Base-by-base conservation (phyloP, 35 echinoderm and acorn worm genomes). In the Chiridota heheva region DNA sequence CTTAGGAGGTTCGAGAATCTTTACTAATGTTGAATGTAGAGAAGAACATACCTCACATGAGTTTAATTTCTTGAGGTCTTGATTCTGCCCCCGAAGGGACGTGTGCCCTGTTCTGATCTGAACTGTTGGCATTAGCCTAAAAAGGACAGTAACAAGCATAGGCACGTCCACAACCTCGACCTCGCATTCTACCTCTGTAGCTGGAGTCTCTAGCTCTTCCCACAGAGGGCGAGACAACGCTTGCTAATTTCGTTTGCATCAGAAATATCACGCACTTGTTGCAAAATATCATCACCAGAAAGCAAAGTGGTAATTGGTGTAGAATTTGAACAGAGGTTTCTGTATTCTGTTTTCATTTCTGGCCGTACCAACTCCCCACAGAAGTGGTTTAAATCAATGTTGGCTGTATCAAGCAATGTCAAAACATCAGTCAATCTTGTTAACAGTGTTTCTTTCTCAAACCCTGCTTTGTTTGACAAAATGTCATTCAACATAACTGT, bases 251-350 rank as follows among this genome's bases (percentile, higher is more conserved):
- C 47, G 58, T 82, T 67, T 36, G 59, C 60, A 7, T 82, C 78
- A 16, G 42, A 25, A 48, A 67, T 83, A 62, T 58, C 81, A 26
- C 34, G 42, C 16, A 70, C 40, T 2, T 44, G 62, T 34, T 58
- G 63, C n/a, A 66, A 41, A 22, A 83, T 33, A 57, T 83, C 47
- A 41, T 83, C 81, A 22, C 81, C 81, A 57, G 71, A 83, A 27
- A 83, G 40, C 20, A 13, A 47, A 2, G 69, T 69, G 5, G 81
- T 32, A 83, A 57, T 69, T 69, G 38, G 59, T 33, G 28, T 69
- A 36, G 15, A 29, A 17, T 42, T 33, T 16, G 37, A 38, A 35
- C 81, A 83, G 32, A 71, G 81, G 26, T 64, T 63, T 35, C 40
- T 62, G 40, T 66, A 69, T 7, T 83, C 46, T 70, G 42, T 42